Evolutionary conservation across 2,888 invertebrate species (phyloP).

Genomic region (Steinernema hermaphroditum): DNA sequence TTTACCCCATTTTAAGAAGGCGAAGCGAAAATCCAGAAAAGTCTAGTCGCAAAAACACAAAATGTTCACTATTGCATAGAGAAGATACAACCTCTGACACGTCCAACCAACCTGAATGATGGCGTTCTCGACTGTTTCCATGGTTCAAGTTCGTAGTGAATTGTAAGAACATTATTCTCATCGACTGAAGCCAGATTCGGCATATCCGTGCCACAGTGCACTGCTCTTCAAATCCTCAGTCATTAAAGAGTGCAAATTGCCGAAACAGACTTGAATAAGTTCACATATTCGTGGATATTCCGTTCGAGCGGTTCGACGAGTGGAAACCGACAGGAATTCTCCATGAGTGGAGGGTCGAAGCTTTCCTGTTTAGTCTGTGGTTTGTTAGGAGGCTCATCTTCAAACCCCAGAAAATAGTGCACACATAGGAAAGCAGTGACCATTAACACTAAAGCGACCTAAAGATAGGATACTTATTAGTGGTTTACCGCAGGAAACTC

Average conservation of each 20-base stretch:
- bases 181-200: slow-evolving; percentile 40
- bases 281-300: slow-evolving; percentile 36
- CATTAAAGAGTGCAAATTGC: background rate
- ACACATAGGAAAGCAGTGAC: background rate
- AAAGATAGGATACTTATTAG: background rate
- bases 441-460: background rate
- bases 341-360: background rate
- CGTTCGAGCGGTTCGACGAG: slow-evolving; percentile 34
- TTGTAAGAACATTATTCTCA: slow-evolving; percentile 37
- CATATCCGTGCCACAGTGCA: slow-evolving; percentile 35
- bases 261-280: background rate
- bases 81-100: too few species aligned
- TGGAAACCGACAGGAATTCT: slow-evolving; percentile 32
- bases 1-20: too few species aligned
- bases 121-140: slow-evolving; percentile 29
- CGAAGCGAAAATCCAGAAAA: too few species aligned
- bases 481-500: background rate
- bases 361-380: background rate
- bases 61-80: too few species aligned
- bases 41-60: too few species aligned
- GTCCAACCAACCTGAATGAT: slow-evolving; percentile 37
- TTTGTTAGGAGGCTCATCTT: background rate
- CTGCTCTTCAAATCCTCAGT: slow-evolving; percentile 32
- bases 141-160: slow-evolving; percentile 39
- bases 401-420: background rate